Evolutionary conservation across 2,113 vertebrate genomes (phyloP).

Genomic region (Galemys pyrenaicus): DNA sequence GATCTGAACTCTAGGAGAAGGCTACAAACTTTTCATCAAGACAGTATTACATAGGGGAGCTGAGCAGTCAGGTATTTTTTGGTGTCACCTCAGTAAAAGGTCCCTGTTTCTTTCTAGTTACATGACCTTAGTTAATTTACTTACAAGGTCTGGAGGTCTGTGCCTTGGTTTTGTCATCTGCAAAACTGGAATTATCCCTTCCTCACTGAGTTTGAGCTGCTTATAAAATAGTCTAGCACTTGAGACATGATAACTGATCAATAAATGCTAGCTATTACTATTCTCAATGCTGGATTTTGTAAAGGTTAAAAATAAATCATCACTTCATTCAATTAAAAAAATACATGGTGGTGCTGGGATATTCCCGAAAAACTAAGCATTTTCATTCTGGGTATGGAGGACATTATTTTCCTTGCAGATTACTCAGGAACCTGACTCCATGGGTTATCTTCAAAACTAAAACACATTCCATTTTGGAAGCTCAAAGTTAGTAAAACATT

Average conservation of each 20-base stretch:
- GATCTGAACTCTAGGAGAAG: not conserved
- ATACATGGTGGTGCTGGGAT: too few relatives aligned
- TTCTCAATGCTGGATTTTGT: not conserved
- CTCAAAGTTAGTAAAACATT: not conserved
- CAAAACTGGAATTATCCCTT: not conserved
- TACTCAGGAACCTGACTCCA: not conserved
- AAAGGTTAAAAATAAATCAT: not conserved
- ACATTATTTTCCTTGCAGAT: not conserved
- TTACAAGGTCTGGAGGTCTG: not conserved
- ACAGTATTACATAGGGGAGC: accelerated
- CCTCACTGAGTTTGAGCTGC: not conserved
- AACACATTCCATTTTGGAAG: not conserved
- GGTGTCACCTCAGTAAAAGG: too few relatives aligned
- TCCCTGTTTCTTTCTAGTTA: not conserved
- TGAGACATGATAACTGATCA: not conserved
- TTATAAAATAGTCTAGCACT: not conserved
- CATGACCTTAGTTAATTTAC: not conserved
- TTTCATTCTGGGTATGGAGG: not conserved
- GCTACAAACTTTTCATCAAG: not conserved
- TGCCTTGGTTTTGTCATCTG: constrained; percentile 8
- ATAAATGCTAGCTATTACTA: not conserved
- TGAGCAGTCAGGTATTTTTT: not conserved
- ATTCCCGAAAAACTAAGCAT: not conserved
- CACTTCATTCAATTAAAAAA: not conserved
- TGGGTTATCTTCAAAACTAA: not conserved